phyloP scores from a whole-genome alignment of 2,797 vertebrate species.

The Acropternis orthonyx region DNA sequence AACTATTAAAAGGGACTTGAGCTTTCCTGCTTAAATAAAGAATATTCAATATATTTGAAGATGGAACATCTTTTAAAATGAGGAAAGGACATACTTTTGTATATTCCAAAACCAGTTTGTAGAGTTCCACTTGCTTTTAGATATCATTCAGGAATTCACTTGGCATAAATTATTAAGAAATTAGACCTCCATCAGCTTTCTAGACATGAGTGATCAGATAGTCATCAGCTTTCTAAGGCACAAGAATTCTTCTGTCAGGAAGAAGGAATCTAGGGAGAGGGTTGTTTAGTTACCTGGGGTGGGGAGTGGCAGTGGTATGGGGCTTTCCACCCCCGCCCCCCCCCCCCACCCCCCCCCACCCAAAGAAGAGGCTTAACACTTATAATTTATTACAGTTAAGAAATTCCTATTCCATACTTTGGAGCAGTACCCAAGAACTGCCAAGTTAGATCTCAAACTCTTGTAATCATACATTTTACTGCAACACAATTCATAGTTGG shows the following conservation, averaged over 20 bases:
- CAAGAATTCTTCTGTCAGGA: accelerated
- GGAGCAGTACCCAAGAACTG: neutral
- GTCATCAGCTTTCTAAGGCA: neutral
- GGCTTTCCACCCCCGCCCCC: too few relatives aligned
- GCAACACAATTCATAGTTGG: neutral
- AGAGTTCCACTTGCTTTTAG: neutral
- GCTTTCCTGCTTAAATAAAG: neutral
- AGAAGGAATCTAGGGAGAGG: neutral
- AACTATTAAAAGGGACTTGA: neutral
- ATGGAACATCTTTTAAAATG: neutral
- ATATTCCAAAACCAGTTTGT: neutral
- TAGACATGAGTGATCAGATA: neutral
- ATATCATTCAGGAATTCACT: neutral
- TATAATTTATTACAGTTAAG: neutral
- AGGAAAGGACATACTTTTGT: neutral
- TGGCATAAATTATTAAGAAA: neutral
- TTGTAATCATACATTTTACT: neutral
- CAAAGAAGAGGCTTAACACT: too few relatives aligned
- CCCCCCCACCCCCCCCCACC: too few relatives aligned
- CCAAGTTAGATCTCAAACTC: neutral
- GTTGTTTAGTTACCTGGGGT: neutral
- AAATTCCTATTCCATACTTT: neutral
- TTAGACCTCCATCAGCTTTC: neutral
- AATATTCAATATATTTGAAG: neutral
- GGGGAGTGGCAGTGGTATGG: accelerated